phyloP scores from a whole-genome alignment of 92 coral and sea anemone genomes.

The Palythoa grandis region DNA sequence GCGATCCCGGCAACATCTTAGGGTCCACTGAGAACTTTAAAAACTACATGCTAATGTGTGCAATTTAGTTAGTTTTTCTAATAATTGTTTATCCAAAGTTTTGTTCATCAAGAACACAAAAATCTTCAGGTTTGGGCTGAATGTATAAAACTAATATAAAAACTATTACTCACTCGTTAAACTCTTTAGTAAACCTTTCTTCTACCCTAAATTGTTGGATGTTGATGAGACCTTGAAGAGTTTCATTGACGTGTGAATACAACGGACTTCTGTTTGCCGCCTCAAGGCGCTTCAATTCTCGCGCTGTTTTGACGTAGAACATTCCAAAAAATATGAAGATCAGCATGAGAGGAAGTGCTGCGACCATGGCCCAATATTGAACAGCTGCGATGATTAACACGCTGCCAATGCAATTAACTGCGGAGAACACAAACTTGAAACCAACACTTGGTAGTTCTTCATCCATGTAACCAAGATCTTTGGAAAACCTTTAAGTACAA shows the following conservation, averaged over 20 bases:
- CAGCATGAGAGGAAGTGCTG: conserved; percentile 53
- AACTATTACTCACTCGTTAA: conserved; percentile 23
- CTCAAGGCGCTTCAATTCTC: too few species aligned
- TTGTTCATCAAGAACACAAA: too few species aligned
- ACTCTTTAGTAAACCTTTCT: conserved; percentile 38
- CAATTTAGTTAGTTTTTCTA: too few species aligned
- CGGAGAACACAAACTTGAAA: conserved; percentile 32
- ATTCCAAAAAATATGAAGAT: too few species aligned
- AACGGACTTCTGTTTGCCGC: conserved; percentile 50
- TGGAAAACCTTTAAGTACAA: conserved; percentile 23
- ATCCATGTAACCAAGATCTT: conserved; percentile 56
- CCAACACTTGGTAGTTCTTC: conserved; percentile 65
- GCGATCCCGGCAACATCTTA: too few species aligned
- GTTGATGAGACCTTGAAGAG: too few species aligned
- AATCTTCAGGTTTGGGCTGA: too few species aligned
- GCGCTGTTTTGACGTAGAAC: too few species aligned
- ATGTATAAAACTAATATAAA: too few species aligned
- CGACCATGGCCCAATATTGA: conserved; percentile 60
- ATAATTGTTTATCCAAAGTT: too few species aligned
- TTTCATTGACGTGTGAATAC: conserved; percentile 64
- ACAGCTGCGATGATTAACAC: conserved; percentile 61
- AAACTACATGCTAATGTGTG: too few species aligned
- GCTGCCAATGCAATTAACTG: conserved; percentile 56
- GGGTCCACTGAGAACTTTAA: too few species aligned
- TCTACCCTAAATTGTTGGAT: background rate